phyloP scores from a whole-genome alignment of 2,113 vertebrate species.

The Strix uralensis region DNA sequence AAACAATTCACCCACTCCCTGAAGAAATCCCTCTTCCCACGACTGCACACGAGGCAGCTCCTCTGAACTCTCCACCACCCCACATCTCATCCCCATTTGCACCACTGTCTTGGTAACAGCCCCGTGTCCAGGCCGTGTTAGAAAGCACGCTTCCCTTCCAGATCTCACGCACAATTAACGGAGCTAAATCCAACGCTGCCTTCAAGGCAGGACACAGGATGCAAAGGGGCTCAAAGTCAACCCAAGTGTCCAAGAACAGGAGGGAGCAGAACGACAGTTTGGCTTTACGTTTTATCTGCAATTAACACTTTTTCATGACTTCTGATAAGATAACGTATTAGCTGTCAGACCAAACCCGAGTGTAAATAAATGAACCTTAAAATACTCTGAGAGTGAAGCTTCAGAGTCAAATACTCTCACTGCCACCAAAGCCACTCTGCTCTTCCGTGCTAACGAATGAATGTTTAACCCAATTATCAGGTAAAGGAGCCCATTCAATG shows the following conservation, averaged over 20 bases:
- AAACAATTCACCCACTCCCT: conserved; percentile 19
- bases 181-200: rapidly evolving
- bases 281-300: background rate
- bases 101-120: background rate
- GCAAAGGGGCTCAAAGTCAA: background rate
- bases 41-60: background rate
- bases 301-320: background rate
- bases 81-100: rapidly evolving
- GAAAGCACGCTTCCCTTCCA: background rate
- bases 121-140: background rate
- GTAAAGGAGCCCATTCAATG: background rate
- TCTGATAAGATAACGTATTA: background rate
- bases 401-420: background rate
- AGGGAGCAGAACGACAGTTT: background rate
- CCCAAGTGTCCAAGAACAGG: rapidly evolving
- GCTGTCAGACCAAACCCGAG: background rate
- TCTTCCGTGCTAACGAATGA: background rate
- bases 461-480: background rate
- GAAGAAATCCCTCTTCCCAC: conserved; percentile 24
- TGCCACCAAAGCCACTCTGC: background rate
- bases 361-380: background rate
- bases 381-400: background rate
- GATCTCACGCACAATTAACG: rapidly evolving
- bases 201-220: rapidly evolving
- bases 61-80: background rate